Percentiles rank a stretch among this genome's conserved stretches.
Conservation (phyloP, 2,113 vertebrate species). For the Podarcis muralis region DNA sequence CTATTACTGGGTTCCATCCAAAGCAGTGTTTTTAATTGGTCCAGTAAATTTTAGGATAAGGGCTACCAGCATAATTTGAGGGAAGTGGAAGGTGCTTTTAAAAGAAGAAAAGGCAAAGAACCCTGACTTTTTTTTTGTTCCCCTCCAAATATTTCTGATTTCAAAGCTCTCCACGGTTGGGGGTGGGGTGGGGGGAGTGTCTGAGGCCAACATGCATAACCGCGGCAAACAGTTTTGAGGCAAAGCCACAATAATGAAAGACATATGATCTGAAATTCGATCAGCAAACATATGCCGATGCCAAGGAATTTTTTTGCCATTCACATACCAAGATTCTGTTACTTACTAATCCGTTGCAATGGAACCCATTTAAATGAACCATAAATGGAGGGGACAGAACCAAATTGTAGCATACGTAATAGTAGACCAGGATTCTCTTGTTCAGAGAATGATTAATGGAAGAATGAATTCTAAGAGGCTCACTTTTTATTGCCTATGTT, state of each 20-base stretch:
- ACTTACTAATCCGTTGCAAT: slow-evolving; percentile 73
- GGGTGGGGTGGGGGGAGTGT: slow-evolving; percentile 50
- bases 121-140: slow-evolving; percentile 30
- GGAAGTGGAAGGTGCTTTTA: slow-evolving; percentile 18
- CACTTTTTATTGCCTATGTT: slow-evolving; percentile 1
- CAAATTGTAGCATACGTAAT: slow-evolving; percentile 37
- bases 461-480: slow-evolving; percentile 23
- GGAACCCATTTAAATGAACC: slow-evolving; percentile 59
- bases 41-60: neutral
- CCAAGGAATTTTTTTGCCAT: slow-evolving; percentile 80
- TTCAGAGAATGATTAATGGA: slow-evolving; percentile 17
- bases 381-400: slow-evolving; percentile 36
- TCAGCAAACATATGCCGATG: slow-evolving; percentile 81
- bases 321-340: slow-evolving; percentile 77
- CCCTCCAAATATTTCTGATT: slow-evolving; percentile 56
- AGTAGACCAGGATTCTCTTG: slow-evolving; percentile 40
- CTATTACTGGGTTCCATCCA: neutral
- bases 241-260: slow-evolving; percentile 84
- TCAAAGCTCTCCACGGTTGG: slow-evolving; percentile 56
- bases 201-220: slow-evolving; percentile 75
- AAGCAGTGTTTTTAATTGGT: neutral
- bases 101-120: neutral
- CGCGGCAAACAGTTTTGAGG: slow-evolving; percentile 80
- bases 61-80: slow-evolving; percentile 35
- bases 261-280: slow-evolving; percentile 86